phyloP scores from a whole-genome alignment of 2,113 vertebrate genomes.

The Aptenodytes patagonicus region DNA sequence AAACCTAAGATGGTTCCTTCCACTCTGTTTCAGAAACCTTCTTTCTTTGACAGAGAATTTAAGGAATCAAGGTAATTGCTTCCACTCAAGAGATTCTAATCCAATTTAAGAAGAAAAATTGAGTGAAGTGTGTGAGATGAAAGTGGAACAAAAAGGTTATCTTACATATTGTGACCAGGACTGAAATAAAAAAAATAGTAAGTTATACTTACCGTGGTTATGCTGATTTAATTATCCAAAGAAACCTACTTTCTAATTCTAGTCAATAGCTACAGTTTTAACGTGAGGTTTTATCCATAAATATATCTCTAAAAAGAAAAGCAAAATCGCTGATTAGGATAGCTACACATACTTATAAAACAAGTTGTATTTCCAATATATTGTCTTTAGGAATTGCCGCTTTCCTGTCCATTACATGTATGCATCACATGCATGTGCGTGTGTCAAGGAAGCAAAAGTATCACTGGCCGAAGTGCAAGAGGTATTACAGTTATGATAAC shows the following conservation, averaged over 20 bases:
- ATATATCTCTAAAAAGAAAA: background rate
- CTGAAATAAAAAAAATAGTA: background rate
- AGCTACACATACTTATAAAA: background rate
- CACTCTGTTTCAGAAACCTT: background rate
- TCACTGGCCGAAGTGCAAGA: background rate
- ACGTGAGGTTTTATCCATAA: background rate
- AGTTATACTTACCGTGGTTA: background rate
- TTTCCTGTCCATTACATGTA: background rate
- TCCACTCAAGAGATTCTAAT: constrained; percentile 15
- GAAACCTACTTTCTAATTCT: background rate
- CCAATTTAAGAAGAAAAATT: background rate
- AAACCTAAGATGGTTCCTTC: background rate
- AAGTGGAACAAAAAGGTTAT: background rate
- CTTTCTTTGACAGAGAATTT: constrained; percentile 5
- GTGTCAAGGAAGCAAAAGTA: background rate
- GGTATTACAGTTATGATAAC: background rate
- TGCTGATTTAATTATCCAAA: background rate
- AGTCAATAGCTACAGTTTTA: background rate
- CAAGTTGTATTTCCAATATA: background rate
- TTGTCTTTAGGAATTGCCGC: background rate
- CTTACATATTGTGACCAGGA: background rate
- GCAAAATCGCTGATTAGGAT: background rate
- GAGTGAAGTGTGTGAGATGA: background rate
- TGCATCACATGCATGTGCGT: background rate
- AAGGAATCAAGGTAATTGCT: constrained; percentile 15